Evolutionary conservation across 2,113 vertebrate genomes (phyloP).

Genomic region (Xiphophorus hellerii): DNA sequence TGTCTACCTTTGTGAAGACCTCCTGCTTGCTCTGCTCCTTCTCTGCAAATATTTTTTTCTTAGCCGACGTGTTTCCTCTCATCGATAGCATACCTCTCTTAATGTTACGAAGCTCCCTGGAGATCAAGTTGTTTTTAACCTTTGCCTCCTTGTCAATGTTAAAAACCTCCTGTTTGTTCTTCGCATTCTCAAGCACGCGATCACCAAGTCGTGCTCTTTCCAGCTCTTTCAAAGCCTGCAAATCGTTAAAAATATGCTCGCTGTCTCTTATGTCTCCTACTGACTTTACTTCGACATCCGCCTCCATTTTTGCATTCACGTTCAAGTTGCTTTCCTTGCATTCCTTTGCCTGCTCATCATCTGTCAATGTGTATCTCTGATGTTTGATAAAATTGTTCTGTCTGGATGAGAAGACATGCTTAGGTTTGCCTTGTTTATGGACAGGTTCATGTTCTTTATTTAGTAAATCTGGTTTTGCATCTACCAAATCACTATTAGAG

Average conservation of each 20-base stretch:
- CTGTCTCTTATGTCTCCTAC: slow-evolving; percentile 45
- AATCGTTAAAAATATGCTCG: slow-evolving; percentile 63
- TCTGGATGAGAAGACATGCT: slow-evolving; percentile 75
- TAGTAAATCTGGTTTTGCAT: slow-evolving; percentile 22
- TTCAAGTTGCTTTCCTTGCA: slow-evolving; percentile 39
- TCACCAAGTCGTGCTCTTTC: slow-evolving; percentile 56
- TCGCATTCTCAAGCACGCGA: slow-evolving; percentile 30
- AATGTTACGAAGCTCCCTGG: slow-evolving; percentile 65
- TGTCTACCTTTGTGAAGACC: slow-evolving; percentile 42
- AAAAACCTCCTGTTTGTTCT: slow-evolving; percentile 29
- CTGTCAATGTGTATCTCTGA: slow-evolving; percentile 62
- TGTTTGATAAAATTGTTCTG: slow-evolving; percentile 82
- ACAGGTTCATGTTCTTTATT: slow-evolving; percentile 33
- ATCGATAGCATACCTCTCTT: slow-evolving; percentile 70
- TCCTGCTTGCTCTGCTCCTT: slow-evolving; percentile 48
- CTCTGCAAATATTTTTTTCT: slow-evolving; percentile 69
- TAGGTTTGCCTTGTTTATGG: slow-evolving; percentile 51
- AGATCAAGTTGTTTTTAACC: slow-evolving; percentile 70
- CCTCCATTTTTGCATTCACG: slow-evolving; percentile 13
- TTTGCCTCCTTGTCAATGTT: slow-evolving; percentile 60
- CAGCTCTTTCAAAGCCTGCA: slow-evolving; percentile 68
- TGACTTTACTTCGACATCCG: slow-evolving; percentile 14
- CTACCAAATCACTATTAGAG: slow-evolving; percentile 16
- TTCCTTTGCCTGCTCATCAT: slow-evolving; percentile 41
- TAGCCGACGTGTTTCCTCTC: slow-evolving; percentile 74